Evolutionary conservation across 2,797 vertebrate species (phyloP).

Genomic region (Myotis daubentonii): DNA sequence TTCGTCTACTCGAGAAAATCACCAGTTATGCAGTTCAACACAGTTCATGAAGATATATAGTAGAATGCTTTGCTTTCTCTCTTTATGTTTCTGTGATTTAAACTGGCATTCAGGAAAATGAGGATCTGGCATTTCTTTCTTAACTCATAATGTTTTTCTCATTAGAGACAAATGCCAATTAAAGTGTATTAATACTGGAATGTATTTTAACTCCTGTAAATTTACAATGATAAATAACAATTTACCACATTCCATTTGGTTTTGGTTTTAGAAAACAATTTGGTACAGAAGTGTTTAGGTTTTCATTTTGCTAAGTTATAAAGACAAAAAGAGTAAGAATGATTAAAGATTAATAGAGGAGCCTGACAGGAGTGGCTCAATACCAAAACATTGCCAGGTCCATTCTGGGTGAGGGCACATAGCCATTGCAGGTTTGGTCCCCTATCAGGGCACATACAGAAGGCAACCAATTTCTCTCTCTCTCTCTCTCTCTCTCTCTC

Average conservation of each 20-base stretch:
- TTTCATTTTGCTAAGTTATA: neutral
- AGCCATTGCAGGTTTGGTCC: neutral
- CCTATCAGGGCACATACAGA: neutral
- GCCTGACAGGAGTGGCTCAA: neutral
- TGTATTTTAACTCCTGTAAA: neutral
- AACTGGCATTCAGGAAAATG: conserved; percentile 15
- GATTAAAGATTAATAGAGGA: neutral
- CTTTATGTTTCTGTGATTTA: conserved; percentile 17
- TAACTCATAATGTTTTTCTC: neutral
- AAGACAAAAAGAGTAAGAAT: neutral
- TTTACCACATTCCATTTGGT: neutral
- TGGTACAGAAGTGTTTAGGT: neutral
- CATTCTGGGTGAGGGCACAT: neutral
- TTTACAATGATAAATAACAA: neutral
- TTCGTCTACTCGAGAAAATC: conserved; percentile 38
- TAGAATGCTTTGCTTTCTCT: neutral
- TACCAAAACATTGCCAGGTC: neutral
- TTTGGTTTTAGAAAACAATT: neutral
- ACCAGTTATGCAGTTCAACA: conserved; percentile 23
- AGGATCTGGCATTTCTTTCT: neutral
- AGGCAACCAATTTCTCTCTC: neutral
- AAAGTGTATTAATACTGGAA: neutral
- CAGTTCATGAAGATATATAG: neutral
- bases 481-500: neutral
- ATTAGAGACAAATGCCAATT: neutral